Base-by-base conservation (phyloP, 2,888 invertebrate species). In the Chorisops tibialis region DNA sequence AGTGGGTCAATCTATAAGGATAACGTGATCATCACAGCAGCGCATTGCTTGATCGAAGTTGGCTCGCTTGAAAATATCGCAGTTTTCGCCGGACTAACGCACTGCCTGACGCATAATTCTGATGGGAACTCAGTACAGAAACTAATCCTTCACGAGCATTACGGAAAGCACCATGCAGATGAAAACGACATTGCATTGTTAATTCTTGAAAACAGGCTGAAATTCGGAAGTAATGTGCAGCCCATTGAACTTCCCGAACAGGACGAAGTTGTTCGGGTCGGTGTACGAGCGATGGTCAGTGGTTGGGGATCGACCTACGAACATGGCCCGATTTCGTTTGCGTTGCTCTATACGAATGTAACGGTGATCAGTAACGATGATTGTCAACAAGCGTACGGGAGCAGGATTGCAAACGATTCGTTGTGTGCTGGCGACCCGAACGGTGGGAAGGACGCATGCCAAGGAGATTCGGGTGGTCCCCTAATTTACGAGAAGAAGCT, bases 21-120 rank as follows among this genome's bases (percentile, higher is more conserved):
- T 4, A 52, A 37, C 5, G 19, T 52, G 4, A 35, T 52, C n/a
- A 18, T 52, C 1, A 52, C 38, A 4, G 52, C 52, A 11, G 52
- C 52, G 12, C 52, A 52, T n/a, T 51, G 51, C 18, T n/a, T n/a
- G n/a, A 12, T 2, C 1, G 63, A 67, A 18, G 62, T 68, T 22
- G 14, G 22, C 18, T 68, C 69, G 3, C 1, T 4, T 6, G 48
- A 6, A 16, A n/a, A 2, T 6, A 24, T 52, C 11, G 37, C 22
- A 14, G 68, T 83, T 6, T 77, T 82, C 1, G 82, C 77, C 4
- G 83, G 83, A 0, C 81, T 24, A 5, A 5, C 24, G 24, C 7
- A 24, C 24, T 24, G 4, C 7, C 4, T 5, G 4, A 4, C 4
- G 7, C n/a, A n/a, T n/a, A n/a, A n/a, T n/a, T n/a, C n/a, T n/a